Evolutionary conservation across 2,888 invertebrate genomes (phyloP).

Genomic region (Nomada fucata): DNA sequence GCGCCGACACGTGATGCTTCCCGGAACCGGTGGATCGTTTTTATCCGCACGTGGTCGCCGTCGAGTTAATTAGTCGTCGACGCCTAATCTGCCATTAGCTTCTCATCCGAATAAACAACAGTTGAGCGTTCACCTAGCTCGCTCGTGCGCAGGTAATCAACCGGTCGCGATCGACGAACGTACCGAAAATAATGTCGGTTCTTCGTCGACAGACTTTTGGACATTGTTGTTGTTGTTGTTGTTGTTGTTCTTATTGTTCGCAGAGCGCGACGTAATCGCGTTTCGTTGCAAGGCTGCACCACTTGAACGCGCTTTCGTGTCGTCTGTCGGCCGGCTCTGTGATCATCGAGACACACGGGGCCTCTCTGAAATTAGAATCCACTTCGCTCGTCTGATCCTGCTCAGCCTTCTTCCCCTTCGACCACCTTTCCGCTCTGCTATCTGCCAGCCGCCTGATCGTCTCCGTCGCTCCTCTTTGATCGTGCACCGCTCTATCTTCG

Average conservation of each 20-base stretch:
- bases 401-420: slow-evolving; percentile 56
- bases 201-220: neutral
- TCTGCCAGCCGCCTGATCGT: slow-evolving; percentile 52
- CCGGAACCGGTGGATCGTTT: slow-evolving; percentile 4
- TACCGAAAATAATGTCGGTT: neutral
- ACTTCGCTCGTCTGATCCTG: slow-evolving; percentile 73
- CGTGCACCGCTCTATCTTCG: slow-evolving; percentile 33
- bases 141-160: neutral
- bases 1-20: slow-evolving; percentile 9
- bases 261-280: slow-evolving; percentile 41
- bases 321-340: slow-evolving; percentile 31
- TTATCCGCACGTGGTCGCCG: neutral
- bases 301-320: slow-evolving; percentile 49
- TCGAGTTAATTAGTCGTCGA: slow-evolving; percentile 7
- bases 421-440: slow-evolving; percentile 28
- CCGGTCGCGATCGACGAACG: neutral
- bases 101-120: neutral
- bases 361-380: slow-evolving; percentile 76
- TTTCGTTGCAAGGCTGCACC: slow-evolving; percentile 51
- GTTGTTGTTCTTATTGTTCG: slow-evolving; percentile 14
- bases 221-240: neutral
- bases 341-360: slow-evolving; percentile 55
- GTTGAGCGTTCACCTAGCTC: neutral
- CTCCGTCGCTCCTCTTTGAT: slow-evolving; percentile 66
- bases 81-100: neutral